Base-by-base conservation (phyloP, 2,113 vertebrate genomes). In the Ciconia maguari region DNA sequence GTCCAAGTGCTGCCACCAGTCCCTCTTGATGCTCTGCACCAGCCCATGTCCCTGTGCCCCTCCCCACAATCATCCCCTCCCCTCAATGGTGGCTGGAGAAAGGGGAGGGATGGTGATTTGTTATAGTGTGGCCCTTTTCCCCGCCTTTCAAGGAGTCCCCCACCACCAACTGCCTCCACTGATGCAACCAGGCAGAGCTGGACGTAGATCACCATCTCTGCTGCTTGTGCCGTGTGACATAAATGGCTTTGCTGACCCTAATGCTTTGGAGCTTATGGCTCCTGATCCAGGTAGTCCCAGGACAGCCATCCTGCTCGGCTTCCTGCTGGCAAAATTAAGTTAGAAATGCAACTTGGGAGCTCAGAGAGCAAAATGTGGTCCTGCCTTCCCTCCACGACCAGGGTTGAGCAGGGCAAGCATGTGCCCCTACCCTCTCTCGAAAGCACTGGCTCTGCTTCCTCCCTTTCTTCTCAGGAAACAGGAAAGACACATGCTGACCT, bases 321-420 rank as follows among this genome's bases (percentile, higher is more conserved):
- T 61, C 27, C 30, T 42, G 32, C 1, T 3, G 3, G 52, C 27
- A 68, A 58, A 87, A 41, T 2, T 11, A 32, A 30, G 16, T 89
- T 34, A 48, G 27, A 57, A 69, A 74, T 26, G n/a, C 42, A 83
- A 30, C 8, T 14, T 51, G 19, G 48, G 49, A 69, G 57, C 52
- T 85, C 62, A 32, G 42, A 83, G 19, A 80, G 36, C 57, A 52
- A 76, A 72, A 20, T 3, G 26, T 30, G 55, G 34, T 62, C 24
- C n/a, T 41, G 27, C 22, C 36, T 72, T 90, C 11, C n/a, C 10
- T 27, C 27, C 16, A 6, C 0, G 0, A 26, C 11, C 30, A 32
- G 12, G 24, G 14, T 19, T 6, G 3, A 52, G 30, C 70, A 69
- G 58, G 18, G 19, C 0, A 0, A 34, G 41, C 0, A 0, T 52